Base-by-base conservation (phyloP, 2,797 vertebrate species). In the Clamator glandarius region DNA sequence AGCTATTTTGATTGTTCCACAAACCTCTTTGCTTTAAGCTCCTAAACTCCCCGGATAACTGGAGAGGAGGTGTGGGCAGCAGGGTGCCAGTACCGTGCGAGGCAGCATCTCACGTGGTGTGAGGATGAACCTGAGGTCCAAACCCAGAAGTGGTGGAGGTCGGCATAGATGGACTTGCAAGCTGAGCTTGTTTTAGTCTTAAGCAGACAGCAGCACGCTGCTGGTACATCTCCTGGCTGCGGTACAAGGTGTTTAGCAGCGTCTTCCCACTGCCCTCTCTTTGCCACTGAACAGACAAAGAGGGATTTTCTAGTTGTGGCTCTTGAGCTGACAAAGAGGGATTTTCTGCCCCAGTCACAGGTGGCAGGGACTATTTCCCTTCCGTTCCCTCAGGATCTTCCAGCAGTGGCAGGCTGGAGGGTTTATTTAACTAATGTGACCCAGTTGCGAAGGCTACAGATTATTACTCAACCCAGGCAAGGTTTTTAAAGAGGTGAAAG, bases 1-100 rank as follows among this genome's bases (percentile, higher is more conserved):
- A 74, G 75, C 93, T 96, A 92, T 96, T 96, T 84, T 93, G 46
- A 90, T 70, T 84, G 75, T 4, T 55, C 84, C 73, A 69, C 87
- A 95, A 67, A 92, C 77, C 95, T 92, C 89, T 95, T 94, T 95
- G 87, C 83, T 70, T n/a, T 96, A 97, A 97, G 93, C 90, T 92
- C 57, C 15, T 96, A 55, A 91, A 44, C 64, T 23, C 58, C 0
- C 12, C 57, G 61, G 57, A 18, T 16, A 35, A 1, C 58, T 13
- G 11, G 15, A n/a, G 48, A 15, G 61, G 55, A 36, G 61, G 26
- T 28, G 79, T 20, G 62, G 44, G 91, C 64, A 51, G 84, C 54
- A 16, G 52, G 61, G 13, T 2, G 13, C 26, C 1, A 1, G 35
- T 59, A 25, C 0, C 4, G 2, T 16, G 51, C 1, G 6, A 57